phyloP scores from a whole-genome alignment of 2,888 invertebrate genomes.

The Aleiodes testaceus region DNA sequence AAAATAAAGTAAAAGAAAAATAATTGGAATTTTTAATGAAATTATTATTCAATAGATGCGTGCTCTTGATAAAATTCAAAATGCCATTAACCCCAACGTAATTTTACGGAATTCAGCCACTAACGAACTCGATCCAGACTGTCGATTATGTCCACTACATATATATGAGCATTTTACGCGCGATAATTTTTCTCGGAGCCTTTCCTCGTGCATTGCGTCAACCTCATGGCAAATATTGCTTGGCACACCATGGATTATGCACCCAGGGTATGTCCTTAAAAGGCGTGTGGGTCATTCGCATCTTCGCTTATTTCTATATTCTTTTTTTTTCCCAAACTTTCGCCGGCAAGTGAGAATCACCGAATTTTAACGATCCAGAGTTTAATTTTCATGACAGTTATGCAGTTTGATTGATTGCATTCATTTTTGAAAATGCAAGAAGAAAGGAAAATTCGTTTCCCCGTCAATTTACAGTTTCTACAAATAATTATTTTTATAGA shows the following conservation, averaged over 20 bases:
- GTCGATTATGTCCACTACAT: conserved; percentile 7
- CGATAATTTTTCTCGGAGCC: conserved; percentile 18
- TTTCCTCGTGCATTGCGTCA: conserved; percentile 24
- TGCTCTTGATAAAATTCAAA: conserved; percentile 27
- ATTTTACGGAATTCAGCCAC: conserved; percentile 18
- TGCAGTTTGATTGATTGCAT: background rate
- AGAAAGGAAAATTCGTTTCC: background rate
- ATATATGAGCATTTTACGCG: conserved; percentile 1
- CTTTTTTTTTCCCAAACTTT: conserved; percentile 13
- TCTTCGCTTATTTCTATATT: conserved; percentile 26
- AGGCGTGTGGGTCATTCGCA: conserved; percentile 30
- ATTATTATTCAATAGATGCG: conserved; percentile 29
- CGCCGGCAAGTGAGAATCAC: conserved; percentile 7
- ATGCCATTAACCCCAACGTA: conserved; percentile 33
- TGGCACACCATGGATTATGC: conserved; percentile 16
- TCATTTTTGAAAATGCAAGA: too few species aligned
- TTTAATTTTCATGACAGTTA: background rate
- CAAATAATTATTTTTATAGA: background rate
- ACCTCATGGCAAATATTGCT: conserved; percentile 36
- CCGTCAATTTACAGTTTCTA: background rate
- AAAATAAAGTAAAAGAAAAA: conserved; percentile 8
- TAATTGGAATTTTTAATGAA: conserved; percentile 10
- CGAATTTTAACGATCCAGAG: background rate
- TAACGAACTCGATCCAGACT: conserved; percentile 22
- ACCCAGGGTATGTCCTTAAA: conserved; percentile 33